Percentiles rank a stretch among this genome's conserved stretches.
Evolutionary conservation across 1,140 invertebrate species (phyloP).

Genomic region (Microplitis mediator): DNA sequence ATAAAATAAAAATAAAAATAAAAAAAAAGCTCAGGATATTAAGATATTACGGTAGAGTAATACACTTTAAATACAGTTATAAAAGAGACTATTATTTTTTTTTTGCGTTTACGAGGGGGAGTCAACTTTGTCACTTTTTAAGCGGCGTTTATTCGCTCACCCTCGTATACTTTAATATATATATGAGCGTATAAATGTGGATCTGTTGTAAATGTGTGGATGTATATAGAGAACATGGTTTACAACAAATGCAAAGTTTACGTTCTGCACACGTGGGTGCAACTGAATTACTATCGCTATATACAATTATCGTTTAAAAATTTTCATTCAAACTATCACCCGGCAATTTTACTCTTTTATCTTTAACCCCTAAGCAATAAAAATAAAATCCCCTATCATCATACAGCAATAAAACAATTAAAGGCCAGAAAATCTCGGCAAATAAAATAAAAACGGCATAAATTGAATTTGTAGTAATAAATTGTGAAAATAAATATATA

Average conservation of each 20-base stretch:
- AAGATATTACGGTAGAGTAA: no score
- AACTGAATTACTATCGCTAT: neutral
- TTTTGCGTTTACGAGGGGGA: neutral
- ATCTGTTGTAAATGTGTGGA: neutral
- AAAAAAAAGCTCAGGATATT: no score
- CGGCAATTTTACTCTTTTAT: no score
- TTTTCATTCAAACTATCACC: neutral
- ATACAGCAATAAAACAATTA: neutral
- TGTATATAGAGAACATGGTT: neutral
- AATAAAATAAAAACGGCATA: no score
- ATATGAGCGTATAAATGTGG: neutral
- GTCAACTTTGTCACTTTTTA: constrained; percentile 19
- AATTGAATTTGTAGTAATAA: no score
- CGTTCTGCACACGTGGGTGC: constrained; percentile 4
- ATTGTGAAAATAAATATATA: no score
- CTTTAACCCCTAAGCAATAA: no score
- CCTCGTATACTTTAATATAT: constrained; percentile 1
- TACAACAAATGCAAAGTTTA: neutral
- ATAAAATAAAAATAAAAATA: no score
- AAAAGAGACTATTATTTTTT: neutral
- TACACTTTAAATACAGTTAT: no score
- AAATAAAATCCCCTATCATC: no score
- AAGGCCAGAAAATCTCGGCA: no score
- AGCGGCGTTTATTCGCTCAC: constrained; percentile 24
- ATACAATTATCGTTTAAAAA: neutral